Evolutionary conservation across 2,113 vertebrate species (phyloP).

Genomic region (Larimichthys crocea): DNA sequence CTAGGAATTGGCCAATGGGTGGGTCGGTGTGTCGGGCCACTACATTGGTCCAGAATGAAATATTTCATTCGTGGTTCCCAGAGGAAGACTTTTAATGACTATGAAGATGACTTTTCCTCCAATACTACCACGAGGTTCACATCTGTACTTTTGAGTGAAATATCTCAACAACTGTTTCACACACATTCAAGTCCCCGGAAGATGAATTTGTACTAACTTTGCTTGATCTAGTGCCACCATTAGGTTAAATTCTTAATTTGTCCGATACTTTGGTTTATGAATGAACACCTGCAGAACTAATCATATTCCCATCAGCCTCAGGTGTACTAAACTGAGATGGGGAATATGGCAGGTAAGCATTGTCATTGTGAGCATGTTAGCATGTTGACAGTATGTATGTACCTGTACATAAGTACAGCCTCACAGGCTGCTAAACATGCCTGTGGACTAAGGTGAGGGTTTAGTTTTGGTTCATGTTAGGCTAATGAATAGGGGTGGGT

Average conservation of each 20-base stretch:
- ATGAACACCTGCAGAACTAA: not conserved
- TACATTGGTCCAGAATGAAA: slow-evolving; percentile 1
- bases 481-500: not conserved
- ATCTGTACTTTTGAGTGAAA: not conserved
- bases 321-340: not conserved
- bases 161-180: not conserved
- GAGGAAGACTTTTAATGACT: not conserved
- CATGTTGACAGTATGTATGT: not conserved
- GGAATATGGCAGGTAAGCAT: not conserved
- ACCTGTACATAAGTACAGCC: not conserved
- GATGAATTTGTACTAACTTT: not conserved
- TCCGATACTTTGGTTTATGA: not conserved
- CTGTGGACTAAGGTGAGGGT: not conserved
- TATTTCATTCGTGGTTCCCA: not conserved
- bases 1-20: not conserved
- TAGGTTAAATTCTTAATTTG: not conserved
- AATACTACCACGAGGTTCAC: not conserved
- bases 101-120: not conserved
- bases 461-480: not conserved
- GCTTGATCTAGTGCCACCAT: not conserved
- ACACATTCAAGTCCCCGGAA: not conserved
- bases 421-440: not conserved
- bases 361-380: not conserved
- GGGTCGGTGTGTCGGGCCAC: not conserved
- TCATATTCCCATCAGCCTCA: not conserved